Evolutionary conservation across 2,113 vertebrate genomes (phyloP).

Genomic region (Antechinus stuartii): DNA sequence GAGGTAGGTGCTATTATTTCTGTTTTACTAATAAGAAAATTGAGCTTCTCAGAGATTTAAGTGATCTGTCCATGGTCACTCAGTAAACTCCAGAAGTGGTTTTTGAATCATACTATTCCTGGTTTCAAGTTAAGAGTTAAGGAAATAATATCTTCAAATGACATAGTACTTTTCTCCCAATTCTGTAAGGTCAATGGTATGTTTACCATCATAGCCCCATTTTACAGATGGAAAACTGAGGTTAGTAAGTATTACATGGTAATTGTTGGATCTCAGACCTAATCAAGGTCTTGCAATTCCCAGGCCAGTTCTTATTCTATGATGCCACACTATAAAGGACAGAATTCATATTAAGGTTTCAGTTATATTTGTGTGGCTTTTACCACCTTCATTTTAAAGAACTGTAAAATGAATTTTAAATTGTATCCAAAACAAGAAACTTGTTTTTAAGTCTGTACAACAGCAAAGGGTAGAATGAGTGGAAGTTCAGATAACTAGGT

Average conservation of each 20-base stretch:
- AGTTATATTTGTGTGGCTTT: background rate
- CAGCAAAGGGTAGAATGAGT: background rate
- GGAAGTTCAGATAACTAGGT: background rate
- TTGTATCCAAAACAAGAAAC: background rate
- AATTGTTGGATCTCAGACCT: background rate
- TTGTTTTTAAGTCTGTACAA: background rate
- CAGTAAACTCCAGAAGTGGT: background rate
- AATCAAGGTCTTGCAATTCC: background rate
- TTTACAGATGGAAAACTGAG: background rate
- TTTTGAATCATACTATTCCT: background rate
- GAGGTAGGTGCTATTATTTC: background rate
- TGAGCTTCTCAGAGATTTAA: slow-evolving; percentile 55
- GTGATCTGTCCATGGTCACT: slow-evolving; percentile 65
- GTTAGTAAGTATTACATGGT: background rate
- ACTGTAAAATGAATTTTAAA: background rate
- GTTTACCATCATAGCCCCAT: background rate
- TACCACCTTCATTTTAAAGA: background rate
- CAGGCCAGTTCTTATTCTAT: background rate
- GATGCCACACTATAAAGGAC: background rate
- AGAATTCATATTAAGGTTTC: background rate
- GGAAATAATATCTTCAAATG: background rate
- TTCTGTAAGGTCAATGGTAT: background rate
- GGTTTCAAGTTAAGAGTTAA: background rate
- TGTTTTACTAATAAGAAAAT: slow-evolving; percentile 30
- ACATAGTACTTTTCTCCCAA: background rate